phyloP scores from a whole-genome alignment of 2,113 vertebrate genomes.

The Pomatorhinus ruficollis region DNA sequence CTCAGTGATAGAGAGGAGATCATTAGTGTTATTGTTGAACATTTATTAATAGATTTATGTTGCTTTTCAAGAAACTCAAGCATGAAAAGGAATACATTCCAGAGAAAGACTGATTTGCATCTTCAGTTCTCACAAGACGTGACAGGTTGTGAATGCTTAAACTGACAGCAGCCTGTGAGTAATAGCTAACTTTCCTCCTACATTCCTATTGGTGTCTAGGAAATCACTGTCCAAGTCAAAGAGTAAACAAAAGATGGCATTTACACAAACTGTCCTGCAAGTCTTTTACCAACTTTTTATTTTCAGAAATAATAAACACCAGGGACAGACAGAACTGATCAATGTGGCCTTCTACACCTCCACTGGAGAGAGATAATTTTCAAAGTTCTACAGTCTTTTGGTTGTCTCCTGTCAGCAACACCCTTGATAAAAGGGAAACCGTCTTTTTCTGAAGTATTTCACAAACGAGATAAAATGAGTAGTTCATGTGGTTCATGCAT shows the following conservation, averaged over 20 bases:
- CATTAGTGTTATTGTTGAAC: neutral
- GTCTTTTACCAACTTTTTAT: neutral
- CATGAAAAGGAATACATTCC: neutral
- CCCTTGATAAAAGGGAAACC: neutral
- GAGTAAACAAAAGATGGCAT: neutral
- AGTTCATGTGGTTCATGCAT: neutral
- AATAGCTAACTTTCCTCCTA: conserved; percentile 15
- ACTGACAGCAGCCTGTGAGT: conserved; percentile 25
- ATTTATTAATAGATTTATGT: neutral
- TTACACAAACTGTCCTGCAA: conserved; percentile 4
- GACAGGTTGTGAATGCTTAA: conserved; percentile 45
- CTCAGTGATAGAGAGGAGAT: neutral
- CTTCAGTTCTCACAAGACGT: neutral
- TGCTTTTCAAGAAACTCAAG: neutral
- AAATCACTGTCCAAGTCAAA: neutral
- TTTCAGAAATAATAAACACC: neutral
- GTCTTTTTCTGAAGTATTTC: neutral
- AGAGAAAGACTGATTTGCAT: conserved; percentile 6
- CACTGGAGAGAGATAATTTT: neutral
- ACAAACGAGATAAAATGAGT: neutral
- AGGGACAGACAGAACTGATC: neutral
- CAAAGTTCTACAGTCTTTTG: neutral
- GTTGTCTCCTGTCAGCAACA: neutral
- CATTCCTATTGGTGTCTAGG: neutral
- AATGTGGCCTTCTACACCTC: neutral